Percentiles rank a stretch among this genome's conserved stretches.
Evolutionary conservation across 2,797 vertebrate species (phyloP).

Genomic region (Iguana delicatissima): DNA sequence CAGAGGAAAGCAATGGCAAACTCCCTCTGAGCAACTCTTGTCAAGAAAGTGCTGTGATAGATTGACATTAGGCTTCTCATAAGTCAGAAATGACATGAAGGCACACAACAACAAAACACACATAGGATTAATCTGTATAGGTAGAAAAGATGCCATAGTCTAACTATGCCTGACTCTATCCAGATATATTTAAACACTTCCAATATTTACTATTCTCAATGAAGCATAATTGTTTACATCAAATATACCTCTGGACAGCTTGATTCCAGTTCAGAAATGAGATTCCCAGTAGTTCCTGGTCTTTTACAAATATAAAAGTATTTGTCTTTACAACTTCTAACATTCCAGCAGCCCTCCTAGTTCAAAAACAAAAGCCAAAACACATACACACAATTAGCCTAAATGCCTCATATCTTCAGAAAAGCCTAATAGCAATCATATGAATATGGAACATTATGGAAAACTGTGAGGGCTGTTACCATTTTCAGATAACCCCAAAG

Average conservation of each 20-base stretch:
- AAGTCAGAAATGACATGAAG: too few species aligned
- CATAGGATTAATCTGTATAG: neutral
- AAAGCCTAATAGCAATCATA: neutral
- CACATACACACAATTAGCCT: neutral
- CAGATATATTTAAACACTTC: constrained; percentile 17
- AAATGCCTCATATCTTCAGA: constrained; percentile 19
- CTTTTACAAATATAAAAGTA: constrained; percentile 86
- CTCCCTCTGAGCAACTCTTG: too few species aligned
- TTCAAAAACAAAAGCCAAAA: constrained; percentile 1
- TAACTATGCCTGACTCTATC: constrained; percentile 5
- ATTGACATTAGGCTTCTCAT: too few species aligned
- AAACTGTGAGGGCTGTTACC: neutral
- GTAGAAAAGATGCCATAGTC: neutral
- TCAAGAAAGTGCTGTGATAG: too few species aligned
- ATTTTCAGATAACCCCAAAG: neutral
- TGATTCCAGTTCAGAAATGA: constrained; percentile 76
- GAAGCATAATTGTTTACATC: neutral
- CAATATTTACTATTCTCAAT: neutral
- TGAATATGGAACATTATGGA: neutral
- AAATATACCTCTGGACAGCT: constrained; percentile 87
- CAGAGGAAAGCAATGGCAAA: too few species aligned
- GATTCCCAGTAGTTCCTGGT: constrained; percentile 73
- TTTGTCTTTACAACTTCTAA: constrained; percentile 84
- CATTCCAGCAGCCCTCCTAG: constrained; percentile 87
- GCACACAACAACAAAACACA: neutral